A percentile compares a stretch with the other conserved stretches of the same genome.
Evolutionary conservation across 2,113 vertebrate genomes (phyloP).

Genomic region (Chaetodon trifascialis): DNA sequence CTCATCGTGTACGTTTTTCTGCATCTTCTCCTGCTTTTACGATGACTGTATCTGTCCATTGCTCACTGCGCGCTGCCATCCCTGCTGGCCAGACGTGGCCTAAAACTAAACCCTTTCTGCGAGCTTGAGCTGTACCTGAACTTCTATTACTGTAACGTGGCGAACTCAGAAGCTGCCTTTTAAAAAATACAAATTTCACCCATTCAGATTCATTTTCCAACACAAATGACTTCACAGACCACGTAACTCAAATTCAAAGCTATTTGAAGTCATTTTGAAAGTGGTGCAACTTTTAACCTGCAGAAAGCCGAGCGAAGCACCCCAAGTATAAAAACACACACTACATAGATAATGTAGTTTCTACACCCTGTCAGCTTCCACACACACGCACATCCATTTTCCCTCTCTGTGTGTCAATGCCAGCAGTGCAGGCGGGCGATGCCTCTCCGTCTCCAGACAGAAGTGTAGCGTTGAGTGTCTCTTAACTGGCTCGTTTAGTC

Average conservation of each 20-base stretch:
- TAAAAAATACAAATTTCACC: not conserved
- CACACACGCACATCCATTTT: slow-evolving; percentile 50
- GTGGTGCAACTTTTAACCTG: slow-evolving; percentile 1
- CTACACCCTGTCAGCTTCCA: slow-evolving; percentile 39
- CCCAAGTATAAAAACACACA: not conserved
- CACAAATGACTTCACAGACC: not conserved
- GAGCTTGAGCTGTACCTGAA: not conserved
- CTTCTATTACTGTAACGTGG: not conserved
- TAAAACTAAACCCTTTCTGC: slow-evolving; percentile 6
- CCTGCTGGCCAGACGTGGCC: slow-evolving; percentile 25
- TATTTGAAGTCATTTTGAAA: not conserved
- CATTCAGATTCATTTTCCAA: not conserved
- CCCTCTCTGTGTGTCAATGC: slow-evolving; percentile 35
- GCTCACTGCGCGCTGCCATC: not conserved
- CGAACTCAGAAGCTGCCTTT: not conserved
- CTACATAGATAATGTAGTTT: slow-evolving; percentile 45
- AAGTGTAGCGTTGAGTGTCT: slow-evolving; percentile 72
- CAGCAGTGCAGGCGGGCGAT: slow-evolving; percentile 37
- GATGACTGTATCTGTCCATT: slow-evolving; percentile 3
- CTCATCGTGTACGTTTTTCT: not conserved
- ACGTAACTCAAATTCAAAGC: not conserved
- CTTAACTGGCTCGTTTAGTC: slow-evolving; percentile 99
- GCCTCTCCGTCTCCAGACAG: slow-evolving; percentile 61
- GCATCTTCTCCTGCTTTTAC: slow-evolving; percentile 23
- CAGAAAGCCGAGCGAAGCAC: not conserved